Percentiles rank a stretch among this genome's conserved stretches.
phyloP scores from a whole-genome alignment of 1,140 invertebrate species.

The Watersipora subatra region DNA sequence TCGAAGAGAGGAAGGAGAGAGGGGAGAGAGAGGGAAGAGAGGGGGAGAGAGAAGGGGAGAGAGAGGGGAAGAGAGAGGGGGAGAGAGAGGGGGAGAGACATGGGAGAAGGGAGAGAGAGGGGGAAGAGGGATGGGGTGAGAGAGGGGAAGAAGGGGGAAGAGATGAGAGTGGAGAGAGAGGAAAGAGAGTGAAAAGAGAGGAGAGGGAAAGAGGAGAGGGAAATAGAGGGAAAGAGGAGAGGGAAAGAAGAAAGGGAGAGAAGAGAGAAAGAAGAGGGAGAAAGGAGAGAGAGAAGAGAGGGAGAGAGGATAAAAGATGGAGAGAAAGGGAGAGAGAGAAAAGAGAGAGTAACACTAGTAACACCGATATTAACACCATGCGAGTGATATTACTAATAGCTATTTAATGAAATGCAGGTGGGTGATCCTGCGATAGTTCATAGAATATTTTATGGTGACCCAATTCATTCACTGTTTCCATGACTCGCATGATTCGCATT shows the following conservation, averaged over 20 bases:
- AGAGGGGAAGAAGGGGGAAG: background rate
- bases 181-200: conserved; percentile 7
- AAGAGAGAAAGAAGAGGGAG: background rate
- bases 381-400: no score
- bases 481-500: no score
- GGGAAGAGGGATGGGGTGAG: background rate
- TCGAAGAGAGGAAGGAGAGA: background rate
- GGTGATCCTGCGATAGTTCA: no score
- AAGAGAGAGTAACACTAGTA: no score
- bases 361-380: no score
- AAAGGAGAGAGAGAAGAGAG: background rate
- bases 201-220: background rate
- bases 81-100: background rate
- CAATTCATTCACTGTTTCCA: no score
- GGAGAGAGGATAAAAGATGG: background rate
- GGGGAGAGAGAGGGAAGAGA: conserved; percentile 1
- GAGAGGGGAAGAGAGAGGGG: conserved; percentile 19
- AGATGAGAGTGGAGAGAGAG: background rate
- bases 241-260: conserved; percentile 4
- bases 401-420: no score
- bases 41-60: conserved; percentile 20
- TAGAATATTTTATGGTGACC: no score
- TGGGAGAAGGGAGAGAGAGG: background rate
- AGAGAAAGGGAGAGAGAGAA: background rate
- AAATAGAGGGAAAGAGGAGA: conserved; percentile 1